Percentiles rank a stretch among this genome's conserved stretches.
phyloP scores from a whole-genome alignment of 1,140 invertebrate species.

The Procambarus virginalis region DNA sequence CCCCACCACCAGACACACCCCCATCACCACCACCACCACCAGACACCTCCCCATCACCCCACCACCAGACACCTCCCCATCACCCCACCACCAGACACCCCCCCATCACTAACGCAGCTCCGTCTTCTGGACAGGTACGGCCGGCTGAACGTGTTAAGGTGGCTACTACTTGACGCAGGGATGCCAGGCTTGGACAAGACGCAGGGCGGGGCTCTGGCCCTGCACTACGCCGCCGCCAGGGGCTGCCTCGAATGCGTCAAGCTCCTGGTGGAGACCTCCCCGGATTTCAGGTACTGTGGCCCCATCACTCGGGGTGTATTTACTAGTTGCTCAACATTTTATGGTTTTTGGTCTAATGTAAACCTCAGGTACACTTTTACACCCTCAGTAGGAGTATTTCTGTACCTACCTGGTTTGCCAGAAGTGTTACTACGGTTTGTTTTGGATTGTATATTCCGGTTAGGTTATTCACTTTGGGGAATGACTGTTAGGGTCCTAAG shows the following conservation, averaged over 20 bases:
- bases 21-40: neutral
- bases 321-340: no score
- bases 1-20: neutral
- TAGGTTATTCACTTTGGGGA: no score
- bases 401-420: no score
- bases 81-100: neutral
- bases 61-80: neutral
- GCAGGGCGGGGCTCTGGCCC: slow-evolving; percentile 79
- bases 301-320: no score
- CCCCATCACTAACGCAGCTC: no score
- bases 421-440: no score
- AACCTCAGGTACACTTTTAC: no score
- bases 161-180: slow-evolving; percentile 78
- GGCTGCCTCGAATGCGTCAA: slow-evolving; percentile 89
- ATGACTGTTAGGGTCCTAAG: no score
- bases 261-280: slow-evolving; percentile 83
- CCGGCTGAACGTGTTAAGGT: slow-evolving; percentile 77
- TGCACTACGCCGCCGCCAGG: slow-evolving; percentile 89
- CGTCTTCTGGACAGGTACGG: slow-evolving; percentile 75
- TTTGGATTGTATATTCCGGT: no score
- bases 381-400: no score
- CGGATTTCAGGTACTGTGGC: slow-evolving; percentile 80
- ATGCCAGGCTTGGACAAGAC: slow-evolving; percentile 77
- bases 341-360: no score
- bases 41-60: neutral